Evolutionary conservation across 2,888 invertebrate species (phyloP).

Genomic region (Lasioglossum calceatum): DNA sequence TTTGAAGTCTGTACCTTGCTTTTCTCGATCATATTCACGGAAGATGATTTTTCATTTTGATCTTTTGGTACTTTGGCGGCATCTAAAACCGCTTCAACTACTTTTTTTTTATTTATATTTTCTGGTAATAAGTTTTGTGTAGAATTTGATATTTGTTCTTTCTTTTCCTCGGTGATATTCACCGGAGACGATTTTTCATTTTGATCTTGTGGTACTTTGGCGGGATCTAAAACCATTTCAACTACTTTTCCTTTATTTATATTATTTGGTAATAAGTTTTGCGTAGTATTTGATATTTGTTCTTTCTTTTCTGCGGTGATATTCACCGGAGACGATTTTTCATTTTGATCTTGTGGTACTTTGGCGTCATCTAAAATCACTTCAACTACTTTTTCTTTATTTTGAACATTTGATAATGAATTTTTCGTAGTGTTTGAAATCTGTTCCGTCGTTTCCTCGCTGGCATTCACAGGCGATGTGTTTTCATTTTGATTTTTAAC

Average conservation of each 20-base stretch:
- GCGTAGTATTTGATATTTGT: too few relatives aligned
- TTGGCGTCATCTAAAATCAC: not conserved
- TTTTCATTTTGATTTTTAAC: not conserved
- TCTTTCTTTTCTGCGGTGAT: not conserved
- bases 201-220: not conserved
- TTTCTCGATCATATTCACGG: not conserved
- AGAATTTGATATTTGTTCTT: not conserved
- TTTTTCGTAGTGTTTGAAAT: not conserved
- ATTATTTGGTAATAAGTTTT: not conserved
- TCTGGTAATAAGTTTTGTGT: not conserved
- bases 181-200: not conserved
- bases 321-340: not conserved
- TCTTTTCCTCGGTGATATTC: not conserved
- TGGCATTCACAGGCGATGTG: too few relatives aligned
- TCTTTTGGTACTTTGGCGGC: not conserved
- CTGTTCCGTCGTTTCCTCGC: not conserved
- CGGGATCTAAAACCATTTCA: not conserved
- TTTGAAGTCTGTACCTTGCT: not conserved
- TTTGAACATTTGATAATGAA: not conserved
- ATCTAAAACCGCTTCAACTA: not conserved
- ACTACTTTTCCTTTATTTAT: not conserved
- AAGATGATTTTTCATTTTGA: not conserved
- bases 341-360: not conserved
- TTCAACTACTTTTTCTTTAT: not conserved
- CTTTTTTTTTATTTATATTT: not conserved